Evolutionary conservation across 1,140 invertebrate species (phyloP).

Genomic region (Panagrolaimus sp.): DNA sequence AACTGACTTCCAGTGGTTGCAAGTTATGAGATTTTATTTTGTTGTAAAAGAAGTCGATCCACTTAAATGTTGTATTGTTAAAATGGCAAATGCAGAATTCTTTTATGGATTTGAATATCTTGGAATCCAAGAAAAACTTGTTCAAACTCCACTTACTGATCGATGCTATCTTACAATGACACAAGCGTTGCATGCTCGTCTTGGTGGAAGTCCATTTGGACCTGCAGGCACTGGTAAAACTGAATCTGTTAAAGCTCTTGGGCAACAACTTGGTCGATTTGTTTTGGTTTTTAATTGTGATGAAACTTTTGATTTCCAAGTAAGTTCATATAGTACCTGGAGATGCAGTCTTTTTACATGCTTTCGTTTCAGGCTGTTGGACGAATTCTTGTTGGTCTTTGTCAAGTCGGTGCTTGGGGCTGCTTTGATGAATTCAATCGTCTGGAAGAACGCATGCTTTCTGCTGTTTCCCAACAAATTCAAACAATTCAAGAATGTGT

Average conservation of each 20-base stretch:
- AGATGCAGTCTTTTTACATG: no score
- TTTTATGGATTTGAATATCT: slow-evolving; percentile 98
- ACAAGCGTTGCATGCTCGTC: slow-evolving; percentile 80
- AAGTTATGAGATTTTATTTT: slow-evolving; percentile 93
- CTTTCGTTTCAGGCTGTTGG: slow-evolving; percentile 68
- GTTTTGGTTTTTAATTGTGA: slow-evolving; percentile 99
- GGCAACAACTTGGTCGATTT: slow-evolving; percentile 92
- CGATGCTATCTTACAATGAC: slow-evolving; percentile 99
- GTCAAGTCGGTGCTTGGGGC: slow-evolving; percentile 97
- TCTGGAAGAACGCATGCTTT: slow-evolving; percentile 96
- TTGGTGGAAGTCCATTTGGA: slow-evolving; percentile 60
- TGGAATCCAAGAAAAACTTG: slow-evolving; percentile 90
- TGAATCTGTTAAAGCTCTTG: slow-evolving; percentile 96
- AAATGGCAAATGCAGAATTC: slow-evolving; percentile 98
- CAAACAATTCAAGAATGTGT: slow-evolving; percentile 98
- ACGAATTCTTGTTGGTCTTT: slow-evolving; percentile 88
- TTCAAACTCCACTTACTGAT: slow-evolving; percentile 96
- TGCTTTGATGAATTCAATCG: slow-evolving; percentile 99
- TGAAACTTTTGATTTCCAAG: slow-evolving; percentile 97
- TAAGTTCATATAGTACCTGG: no score
- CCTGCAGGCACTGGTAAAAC: slow-evolving; percentile 70
- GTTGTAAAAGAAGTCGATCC: slow-evolving; percentile 76
- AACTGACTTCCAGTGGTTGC: slow-evolving; percentile 86
- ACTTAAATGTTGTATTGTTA: slow-evolving; percentile 87
- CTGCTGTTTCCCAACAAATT: slow-evolving; percentile 96